Evolutionary conservation across 2,888 invertebrate genomes (phyloP).

Genomic region (Latrodectus elegans): DNA sequence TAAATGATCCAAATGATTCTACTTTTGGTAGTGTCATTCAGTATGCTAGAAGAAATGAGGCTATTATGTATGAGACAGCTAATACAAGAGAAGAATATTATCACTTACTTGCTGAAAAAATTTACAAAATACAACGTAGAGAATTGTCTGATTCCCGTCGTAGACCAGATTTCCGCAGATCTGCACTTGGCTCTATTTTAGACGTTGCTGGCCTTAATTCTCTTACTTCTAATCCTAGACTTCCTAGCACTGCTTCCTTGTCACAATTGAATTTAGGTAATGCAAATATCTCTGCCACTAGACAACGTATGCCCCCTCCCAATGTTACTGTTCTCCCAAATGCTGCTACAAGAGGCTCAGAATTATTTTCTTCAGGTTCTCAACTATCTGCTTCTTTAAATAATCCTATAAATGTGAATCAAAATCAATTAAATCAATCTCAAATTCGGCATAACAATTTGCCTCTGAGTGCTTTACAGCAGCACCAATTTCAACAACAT

Average conservation of each 20-base stretch:
- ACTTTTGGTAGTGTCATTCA: conserved; percentile 98
- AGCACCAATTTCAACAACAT: conserved; percentile 74
- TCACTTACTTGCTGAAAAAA: conserved; percentile 97
- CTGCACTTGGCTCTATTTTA: conserved; percentile 35
- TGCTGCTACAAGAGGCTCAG: conserved; percentile 27
- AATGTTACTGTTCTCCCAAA: conserved; percentile 60
- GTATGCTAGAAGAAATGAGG: conserved; percentile 98
- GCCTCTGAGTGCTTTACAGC: conserved; percentile 35
- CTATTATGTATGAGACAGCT: conserved; percentile 99
- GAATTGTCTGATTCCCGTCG: conserved; percentile 91
- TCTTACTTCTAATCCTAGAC: conserved; percentile 38
- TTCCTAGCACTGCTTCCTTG: conserved; percentile 19
- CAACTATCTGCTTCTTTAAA: conserved; percentile 39
- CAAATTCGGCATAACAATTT: conserved; percentile 20
- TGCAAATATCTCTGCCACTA: conserved; percentile 31
- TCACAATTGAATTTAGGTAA: conserved; percentile 50
- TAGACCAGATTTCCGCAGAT: conserved; percentile 74
- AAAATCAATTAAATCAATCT: conserved; percentile 48
- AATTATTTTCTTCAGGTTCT: conserved; percentile 49
- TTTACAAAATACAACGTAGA: conserved; percentile 98
- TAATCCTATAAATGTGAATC: conserved; percentile 45
- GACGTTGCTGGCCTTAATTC: conserved; percentile 29
- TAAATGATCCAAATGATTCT: conserved; percentile 94
- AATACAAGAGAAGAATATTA: conserved; percentile 97
- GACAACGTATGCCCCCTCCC: conserved; percentile 61